Percentiles rank a stretch among this genome's conserved stretches.
phyloP scores from a whole-genome alignment of 2,113 vertebrate genomes.

The Malurus melanocephalus region DNA sequence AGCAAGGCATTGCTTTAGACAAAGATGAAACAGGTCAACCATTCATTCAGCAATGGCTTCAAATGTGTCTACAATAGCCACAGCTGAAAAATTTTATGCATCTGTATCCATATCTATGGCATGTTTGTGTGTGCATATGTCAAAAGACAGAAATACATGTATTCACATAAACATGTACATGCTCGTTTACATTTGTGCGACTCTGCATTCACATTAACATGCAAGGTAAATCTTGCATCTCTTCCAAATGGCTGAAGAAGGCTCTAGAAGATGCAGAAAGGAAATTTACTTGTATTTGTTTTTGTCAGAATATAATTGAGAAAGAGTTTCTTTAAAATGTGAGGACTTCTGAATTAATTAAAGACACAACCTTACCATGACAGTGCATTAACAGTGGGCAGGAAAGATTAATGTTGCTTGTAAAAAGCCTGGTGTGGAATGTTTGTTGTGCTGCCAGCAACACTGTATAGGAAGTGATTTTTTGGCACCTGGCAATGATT shows the following conservation, averaged over 20 bases:
- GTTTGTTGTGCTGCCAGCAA: constrained; percentile 52
- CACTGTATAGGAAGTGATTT: neutral
- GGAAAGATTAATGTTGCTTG: constrained; percentile 48
- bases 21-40: neutral
- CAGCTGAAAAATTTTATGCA: neutral
- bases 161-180: neutral
- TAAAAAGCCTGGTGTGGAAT: constrained; percentile 36
- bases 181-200: neutral
- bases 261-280: neutral
- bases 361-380: constrained; percentile 5
- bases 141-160: neutral
- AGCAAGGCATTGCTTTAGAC: neutral
- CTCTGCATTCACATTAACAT: neutral
- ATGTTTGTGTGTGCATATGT: neutral
- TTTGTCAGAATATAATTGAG: neutral
- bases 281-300: neutral
- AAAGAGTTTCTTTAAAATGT: constrained; percentile 16
- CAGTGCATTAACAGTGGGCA: neutral
- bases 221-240: neutral
- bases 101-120: neutral
- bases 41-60: neutral
- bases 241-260: neutral
- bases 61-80: neutral
- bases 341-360: neutral
- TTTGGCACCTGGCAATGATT: constrained; percentile 47